These are phyloP conservation scores for Centrocercus urophasianus DNA, from an alignment of 2,113 vertebrate species.

Conservation along the genomic window DNA sequence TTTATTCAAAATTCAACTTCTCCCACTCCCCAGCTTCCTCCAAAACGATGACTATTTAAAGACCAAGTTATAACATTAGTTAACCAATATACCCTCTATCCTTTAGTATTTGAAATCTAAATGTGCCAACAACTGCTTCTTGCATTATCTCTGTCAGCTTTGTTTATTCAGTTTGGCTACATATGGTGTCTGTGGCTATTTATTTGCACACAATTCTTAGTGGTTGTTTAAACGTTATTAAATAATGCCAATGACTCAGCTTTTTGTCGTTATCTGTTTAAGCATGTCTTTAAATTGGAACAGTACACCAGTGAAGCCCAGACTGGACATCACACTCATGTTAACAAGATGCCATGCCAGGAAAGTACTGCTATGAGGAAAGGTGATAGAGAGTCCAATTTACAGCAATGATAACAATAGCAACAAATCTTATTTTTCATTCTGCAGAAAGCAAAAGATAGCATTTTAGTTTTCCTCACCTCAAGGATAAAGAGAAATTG, in stretches of 20 bases:
- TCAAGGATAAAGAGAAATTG: slow-evolving; percentile 9
- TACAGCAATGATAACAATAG: neutral
- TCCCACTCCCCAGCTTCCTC: neutral
- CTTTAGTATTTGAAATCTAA: neutral
- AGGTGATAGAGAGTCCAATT: neutral
- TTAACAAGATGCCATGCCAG: slow-evolving; percentile 10
- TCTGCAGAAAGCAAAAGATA: neutral
- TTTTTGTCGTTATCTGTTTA: neutral
- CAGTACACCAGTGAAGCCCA: neutral
- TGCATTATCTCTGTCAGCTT: neutral
- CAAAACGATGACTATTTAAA: neutral
- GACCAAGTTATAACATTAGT: neutral
- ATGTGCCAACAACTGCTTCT: neutral
- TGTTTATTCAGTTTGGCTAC: neutral
- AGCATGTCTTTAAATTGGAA: neutral
- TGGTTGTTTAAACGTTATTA: neutral
- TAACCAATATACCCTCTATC: neutral
- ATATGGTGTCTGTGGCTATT: neutral
- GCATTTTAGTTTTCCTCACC: neutral
- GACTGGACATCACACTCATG: neutral
- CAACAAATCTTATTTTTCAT: neutral
- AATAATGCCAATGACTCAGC: neutral
- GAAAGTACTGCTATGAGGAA: neutral
- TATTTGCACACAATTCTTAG: neutral
- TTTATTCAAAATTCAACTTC: neutral